A percentile compares a stretch with the other conserved stretches of the same genome.
These are phyloP conservation scores for Thamnaconus septentrionalis DNA, from an alignment of 2,113 vertebrate genomes.

Conservation along the genomic window DNA sequence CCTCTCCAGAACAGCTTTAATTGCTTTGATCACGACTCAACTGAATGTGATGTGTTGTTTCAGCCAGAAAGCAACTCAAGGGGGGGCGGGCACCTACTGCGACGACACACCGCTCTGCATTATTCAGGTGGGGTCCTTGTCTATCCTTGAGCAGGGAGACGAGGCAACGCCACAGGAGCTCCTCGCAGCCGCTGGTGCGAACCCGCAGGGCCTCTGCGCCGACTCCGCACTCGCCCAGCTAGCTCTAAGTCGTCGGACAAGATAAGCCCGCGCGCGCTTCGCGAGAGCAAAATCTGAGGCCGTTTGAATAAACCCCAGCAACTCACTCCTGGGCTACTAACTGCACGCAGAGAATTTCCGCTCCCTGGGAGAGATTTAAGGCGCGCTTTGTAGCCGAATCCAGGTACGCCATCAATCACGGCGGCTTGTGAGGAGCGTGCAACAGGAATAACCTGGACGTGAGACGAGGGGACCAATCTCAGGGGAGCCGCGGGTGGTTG, in stretches of 20 bases:
- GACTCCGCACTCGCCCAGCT: constrained; percentile 64
- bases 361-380: constrained; percentile 54
- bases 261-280: constrained; percentile 62
- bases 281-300: constrained; percentile 59
- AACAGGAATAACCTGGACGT: constrained; percentile 46
- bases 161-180: constrained; percentile 41
- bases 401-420: constrained; percentile 61
- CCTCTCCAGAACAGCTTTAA: constrained; percentile 36
- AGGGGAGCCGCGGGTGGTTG: constrained; percentile 44
- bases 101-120: constrained; percentile 9
- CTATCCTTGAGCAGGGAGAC: constrained; percentile 49
- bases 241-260: constrained; percentile 51
- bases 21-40: constrained; percentile 54
- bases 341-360: constrained; percentile 45
- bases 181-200: constrained; percentile 32
- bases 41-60: constrained; percentile 31
- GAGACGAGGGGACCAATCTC: constrained; percentile 60
- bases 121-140: constrained; percentile 12
- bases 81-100: constrained; percentile 10
- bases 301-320: constrained; percentile 54
- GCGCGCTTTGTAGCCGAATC: constrained; percentile 52
- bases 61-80: constrained; percentile 30
- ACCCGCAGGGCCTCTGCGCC: constrained; percentile 44
- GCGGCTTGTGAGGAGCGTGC: constrained; percentile 47
- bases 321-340: constrained; percentile 46